Evolutionary conservation across 2,888 invertebrate species (phyloP), one percentile per base, ranked within the genome.

Genomic region (Hecatera dysodea): DNA sequence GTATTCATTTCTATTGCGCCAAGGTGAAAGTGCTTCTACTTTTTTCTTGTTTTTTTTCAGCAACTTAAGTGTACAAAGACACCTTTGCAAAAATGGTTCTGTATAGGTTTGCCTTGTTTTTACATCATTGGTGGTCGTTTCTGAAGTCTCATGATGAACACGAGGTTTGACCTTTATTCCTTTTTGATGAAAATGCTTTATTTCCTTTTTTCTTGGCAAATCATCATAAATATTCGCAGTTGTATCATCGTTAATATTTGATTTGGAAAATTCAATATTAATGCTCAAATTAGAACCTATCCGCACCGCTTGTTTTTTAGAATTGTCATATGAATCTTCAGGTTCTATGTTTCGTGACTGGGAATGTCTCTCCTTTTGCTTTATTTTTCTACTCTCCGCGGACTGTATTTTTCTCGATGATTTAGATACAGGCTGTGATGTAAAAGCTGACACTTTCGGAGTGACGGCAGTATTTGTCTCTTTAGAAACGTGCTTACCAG

Each of bases 281-380:
- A 88, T 84, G 70, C 76, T 83, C 52, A 88, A 84, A 57, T 62
- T 85, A 33, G 89, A 89, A 33, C 87, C 86, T 57, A 89, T 77
- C 15, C 84, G 84, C 22, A 87, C 83, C 17, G 72, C 84, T 81
- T 86, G 86, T 65, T 66, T 75, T 24, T 75, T 59, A 27, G 69
- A 67, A 59, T 57, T 64, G 2, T 39, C 52, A n/a, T 74, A 72
- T 36, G 68, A 75, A 61, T 57, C 33, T 64, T 52, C 44, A 29
- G 69, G 24, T 42, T 65, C 67, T 27, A 39, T 29, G 42, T 59
- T 76, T 33, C 59, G 33, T 12, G 56, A 36, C 36, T 60, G 48
- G 1, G 39, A 29, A 48, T 61, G 36, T 19, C 55, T 59, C 15
- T 9, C n/a, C 67, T 69, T 67, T 17, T 39, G 27, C 50, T 67